Evolutionary conservation across 2,797 vertebrate species (phyloP).

Genomic region (Megalops cyprinoides): DNA sequence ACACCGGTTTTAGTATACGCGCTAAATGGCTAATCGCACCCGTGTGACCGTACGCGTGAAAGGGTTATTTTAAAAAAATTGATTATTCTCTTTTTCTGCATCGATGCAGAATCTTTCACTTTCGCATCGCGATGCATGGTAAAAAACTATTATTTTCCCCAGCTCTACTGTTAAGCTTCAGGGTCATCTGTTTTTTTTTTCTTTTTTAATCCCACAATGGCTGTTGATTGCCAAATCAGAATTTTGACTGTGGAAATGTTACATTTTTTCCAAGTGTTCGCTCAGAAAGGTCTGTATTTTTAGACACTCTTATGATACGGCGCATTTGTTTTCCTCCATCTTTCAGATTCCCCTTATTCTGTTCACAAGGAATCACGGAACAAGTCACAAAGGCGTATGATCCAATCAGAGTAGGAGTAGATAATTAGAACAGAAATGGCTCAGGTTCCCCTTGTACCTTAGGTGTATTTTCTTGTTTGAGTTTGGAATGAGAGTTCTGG

Average conservation of each 20-base stretch:
- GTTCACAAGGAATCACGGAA: conserved; percentile 1
- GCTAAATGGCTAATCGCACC: no score
- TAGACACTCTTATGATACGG: neutral
- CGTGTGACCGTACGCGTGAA: no score
- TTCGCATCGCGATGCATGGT: no score
- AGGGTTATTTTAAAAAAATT: no score
- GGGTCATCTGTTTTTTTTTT: conserved; percentile 28
- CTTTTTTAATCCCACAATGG: conserved; percentile 25
- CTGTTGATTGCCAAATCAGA: conserved; percentile 45
- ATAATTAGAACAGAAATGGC: neutral
- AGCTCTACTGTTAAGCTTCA: conserved; percentile 40
- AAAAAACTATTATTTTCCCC: no score
- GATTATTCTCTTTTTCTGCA: no score
- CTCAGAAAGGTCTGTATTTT: neutral
- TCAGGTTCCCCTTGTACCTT: neutral
- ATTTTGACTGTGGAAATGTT: conserved; percentile 30
- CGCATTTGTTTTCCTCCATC: neutral
- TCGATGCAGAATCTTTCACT: no score
- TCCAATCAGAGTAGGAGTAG: neutral
- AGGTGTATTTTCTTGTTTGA: neutral
- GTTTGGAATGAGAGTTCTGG: conserved; percentile 2
- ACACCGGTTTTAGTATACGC: no score
- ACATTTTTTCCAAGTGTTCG: conserved; percentile 16
- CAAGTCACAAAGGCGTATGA: neutral
- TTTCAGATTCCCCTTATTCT: neutral